phyloP scores from a whole-genome alignment of 2,113 vertebrate genomes.

The Phaetusa simplex region DNA sequence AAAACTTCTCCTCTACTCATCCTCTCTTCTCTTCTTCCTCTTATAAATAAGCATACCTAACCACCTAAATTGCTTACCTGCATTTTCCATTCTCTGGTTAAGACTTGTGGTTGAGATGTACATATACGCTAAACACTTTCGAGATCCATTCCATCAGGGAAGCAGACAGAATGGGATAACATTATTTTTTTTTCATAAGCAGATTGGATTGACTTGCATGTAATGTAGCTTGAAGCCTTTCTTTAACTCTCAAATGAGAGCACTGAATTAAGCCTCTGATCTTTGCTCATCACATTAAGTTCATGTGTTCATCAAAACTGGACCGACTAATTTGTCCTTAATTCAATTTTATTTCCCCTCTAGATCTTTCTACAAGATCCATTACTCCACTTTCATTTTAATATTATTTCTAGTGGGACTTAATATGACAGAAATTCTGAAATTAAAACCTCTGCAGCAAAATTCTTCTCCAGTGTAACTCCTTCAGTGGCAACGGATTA shows the following conservation, averaged over 20 bases:
- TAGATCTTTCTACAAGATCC: background rate
- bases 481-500: background rate
- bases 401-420: background rate
- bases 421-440: background rate
- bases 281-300: constrained; percentile 8
- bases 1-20: background rate
- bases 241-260: background rate
- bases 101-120: background rate
- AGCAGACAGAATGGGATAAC: background rate
- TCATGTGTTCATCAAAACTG: background rate
- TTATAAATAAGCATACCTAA: background rate
- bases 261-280: constrained; percentile 1
- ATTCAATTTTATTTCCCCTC: background rate
- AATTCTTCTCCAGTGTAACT: background rate
- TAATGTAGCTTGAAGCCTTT: constrained; percentile 4
- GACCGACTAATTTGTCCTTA: background rate
- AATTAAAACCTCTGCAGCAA: background rate
- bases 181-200: background rate
- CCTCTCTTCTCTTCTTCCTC: background rate
- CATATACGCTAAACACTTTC: background rate
- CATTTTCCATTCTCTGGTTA: background rate
- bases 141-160: background rate
- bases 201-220: background rate
- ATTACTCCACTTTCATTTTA: background rate
- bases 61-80: background rate